Evolutionary conservation across 2,888 invertebrate genomes (phyloP).

Genomic region (Spialia ferax): DNA sequence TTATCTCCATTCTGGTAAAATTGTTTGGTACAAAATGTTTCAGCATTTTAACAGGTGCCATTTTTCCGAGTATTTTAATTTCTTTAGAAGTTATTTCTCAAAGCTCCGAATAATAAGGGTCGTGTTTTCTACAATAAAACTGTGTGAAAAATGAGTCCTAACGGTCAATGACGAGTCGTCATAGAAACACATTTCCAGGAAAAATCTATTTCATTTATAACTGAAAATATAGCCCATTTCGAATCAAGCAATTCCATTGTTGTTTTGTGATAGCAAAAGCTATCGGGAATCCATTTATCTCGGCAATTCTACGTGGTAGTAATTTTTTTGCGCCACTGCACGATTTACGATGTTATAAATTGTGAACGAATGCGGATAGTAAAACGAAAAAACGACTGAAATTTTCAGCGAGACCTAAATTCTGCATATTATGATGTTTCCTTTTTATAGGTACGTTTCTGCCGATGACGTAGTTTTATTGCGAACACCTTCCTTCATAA

Average conservation of each 20-base stretch:
- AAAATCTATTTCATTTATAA: constrained; percentile 32
- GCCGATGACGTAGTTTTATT: constrained; percentile 52
- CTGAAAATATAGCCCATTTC: constrained; percentile 10
- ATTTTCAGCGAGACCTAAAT: constrained; percentile 70
- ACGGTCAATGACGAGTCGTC: background rate
- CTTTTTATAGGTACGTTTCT: constrained; percentile 46
- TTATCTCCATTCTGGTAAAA: background rate
- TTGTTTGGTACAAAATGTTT: background rate
- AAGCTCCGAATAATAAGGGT: background rate
- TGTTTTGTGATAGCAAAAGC: constrained; percentile 48
- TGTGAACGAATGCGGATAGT: constrained; percentile 74
- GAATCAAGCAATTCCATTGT: constrained; percentile 36
- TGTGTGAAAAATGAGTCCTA: no score
- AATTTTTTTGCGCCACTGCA: constrained; percentile 74
- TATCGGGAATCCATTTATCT: constrained; percentile 65
- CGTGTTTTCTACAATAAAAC: background rate
- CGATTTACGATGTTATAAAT: constrained; percentile 80
- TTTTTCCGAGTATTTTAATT: background rate
- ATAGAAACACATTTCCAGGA: constrained; percentile 10
- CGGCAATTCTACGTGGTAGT: constrained; percentile 65
- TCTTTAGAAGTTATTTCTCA: background rate
- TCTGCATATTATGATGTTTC: constrained; percentile 47
- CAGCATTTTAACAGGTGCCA: background rate
- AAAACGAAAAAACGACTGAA: constrained; percentile 74
- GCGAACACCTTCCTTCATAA: constrained; percentile 45